Percentiles rank a stretch among this genome's conserved stretches.
These are phyloP conservation scores for Drosophila gunungcola DNA, from an alignment of 1,140 invertebrate genomes.

Conservation along the genomic window DNA sequence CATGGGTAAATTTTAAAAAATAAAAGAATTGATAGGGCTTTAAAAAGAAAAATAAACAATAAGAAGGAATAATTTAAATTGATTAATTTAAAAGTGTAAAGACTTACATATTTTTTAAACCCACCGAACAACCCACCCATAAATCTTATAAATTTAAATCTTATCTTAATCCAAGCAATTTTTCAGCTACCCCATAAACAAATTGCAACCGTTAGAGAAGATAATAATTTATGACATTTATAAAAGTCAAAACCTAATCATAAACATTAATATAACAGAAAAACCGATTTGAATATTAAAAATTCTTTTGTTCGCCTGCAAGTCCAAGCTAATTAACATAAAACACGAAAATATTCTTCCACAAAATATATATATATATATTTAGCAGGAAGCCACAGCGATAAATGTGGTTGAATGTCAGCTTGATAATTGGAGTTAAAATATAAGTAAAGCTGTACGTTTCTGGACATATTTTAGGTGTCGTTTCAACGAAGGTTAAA, in stretches of 20 bases:
- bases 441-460: conserved; percentile 8
- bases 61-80: too few species aligned
- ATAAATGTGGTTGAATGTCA: conserved; percentile 15
- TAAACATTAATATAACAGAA: conserved; percentile 25
- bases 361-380: conserved; percentile 8
- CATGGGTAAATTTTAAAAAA: conserved; percentile 37
- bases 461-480: background rate
- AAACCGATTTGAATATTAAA: conserved; percentile 49
- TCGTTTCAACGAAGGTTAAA: conserved; percentile 7
- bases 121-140: background rate
- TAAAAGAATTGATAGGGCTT: background rate
- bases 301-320: conserved; percentile 52
- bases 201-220: conserved; percentile 6
- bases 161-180: conserved; percentile 18
- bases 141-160: conserved; percentile 11
- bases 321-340: conserved; percentile 31
- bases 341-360: conserved; percentile 33
- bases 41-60: background rate
- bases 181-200: conserved; percentile 17
- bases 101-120: background rate
- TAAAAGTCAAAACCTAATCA: conserved; percentile 36
- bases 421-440: conserved; percentile 1
- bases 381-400: conserved; percentile 36
- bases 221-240: conserved; percentile 31
- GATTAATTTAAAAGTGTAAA: too few species aligned